Evolutionary conservation across 1,140 invertebrate species (phyloP), one percentile per base, ranked within the genome.

Genomic region (Procambarus clarkii): DNA sequence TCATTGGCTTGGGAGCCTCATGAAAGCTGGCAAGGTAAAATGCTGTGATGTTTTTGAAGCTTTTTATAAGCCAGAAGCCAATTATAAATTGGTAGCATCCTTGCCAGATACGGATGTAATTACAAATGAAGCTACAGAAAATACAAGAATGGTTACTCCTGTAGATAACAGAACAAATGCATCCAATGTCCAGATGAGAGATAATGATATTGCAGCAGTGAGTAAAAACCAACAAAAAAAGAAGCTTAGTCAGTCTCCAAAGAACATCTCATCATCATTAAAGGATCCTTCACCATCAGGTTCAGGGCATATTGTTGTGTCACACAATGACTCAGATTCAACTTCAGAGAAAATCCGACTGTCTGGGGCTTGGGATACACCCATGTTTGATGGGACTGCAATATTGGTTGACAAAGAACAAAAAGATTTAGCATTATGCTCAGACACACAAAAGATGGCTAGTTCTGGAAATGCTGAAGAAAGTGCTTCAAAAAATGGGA

Each of bases 21-120:
- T 91, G 48, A 64, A 71, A 21, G 34, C 44, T 64, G 89, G 89
- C 2, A 85, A 78, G 58, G 60, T 79, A 44, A 91, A 44, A 18
- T 91, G 89, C 50, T 91, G 89, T 86, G 44, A 60, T 24, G 89
- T 85, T 8, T 91, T 91, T 91, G 77, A 60, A 24, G 89, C 89
- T 71, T 58, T 91, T n/a, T 91, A 91, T 54, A 64, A 91, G n/a
- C 48, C 71, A 15, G 48, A 46, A 15, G 11, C 7, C 45, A 5
- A 74, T 44, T 24, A 58, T 64, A 5, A 34, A 13, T 15, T 87
- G 3, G 54, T 87, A 1, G 50, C 84, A 78, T 34, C 34, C 2
- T 21, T 87, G 50, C 0, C 77, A 21, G 50, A 5, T 44, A 11
- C 80, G 34, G 80, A 60, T 24, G 50, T 54, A 24, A 2, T 54